These are phyloP conservation scores for Steinernema hermaphroditum DNA, from an alignment of 2,888 invertebrate species.

Conservation along the genomic window DNA sequence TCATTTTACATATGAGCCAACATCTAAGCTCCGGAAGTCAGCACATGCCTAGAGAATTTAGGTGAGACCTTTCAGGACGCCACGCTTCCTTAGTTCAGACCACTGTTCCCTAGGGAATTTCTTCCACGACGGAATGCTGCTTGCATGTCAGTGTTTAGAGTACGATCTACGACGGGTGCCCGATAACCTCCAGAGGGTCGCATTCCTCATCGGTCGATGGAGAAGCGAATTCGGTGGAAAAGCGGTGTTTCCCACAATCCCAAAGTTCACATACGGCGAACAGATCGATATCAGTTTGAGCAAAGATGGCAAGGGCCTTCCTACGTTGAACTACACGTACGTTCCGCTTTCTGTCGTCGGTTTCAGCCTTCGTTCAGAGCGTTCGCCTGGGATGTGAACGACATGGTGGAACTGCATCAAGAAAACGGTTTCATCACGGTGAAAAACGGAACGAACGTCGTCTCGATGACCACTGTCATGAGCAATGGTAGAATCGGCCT, in stretches of 20 bases:
- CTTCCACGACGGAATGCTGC: too few species aligned
- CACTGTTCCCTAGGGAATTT: too few species aligned
- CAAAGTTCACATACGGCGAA: slow-evolving; percentile 66
- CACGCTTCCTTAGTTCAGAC: too few species aligned
- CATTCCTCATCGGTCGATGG: slow-evolving; percentile 66
- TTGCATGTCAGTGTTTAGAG: slow-evolving; percentile 45
- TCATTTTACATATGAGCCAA: too few species aligned
- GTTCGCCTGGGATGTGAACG: slow-evolving; percentile 66
- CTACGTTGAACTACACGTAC: slow-evolving; percentile 63
- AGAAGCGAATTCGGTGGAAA: slow-evolving; percentile 62
- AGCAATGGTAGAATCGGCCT: slow-evolving; percentile 55
- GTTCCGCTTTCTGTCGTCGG: too few species aligned
- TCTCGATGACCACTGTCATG: slow-evolving; percentile 63
- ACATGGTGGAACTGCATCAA: slow-evolving; percentile 61
- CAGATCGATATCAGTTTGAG: slow-evolving; percentile 60
- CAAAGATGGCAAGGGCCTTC: slow-evolving; percentile 36
- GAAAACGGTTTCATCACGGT: slow-evolving; percentile 65
- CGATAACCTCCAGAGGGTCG: slow-evolving; percentile 52
- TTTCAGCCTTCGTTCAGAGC: too few species aligned
- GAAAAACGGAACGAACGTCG: slow-evolving; percentile 47
- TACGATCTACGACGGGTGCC: slow-evolving; percentile 60
- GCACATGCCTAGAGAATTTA: too few species aligned
- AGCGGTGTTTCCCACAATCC: slow-evolving; percentile 66
- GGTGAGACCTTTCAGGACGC: too few species aligned
- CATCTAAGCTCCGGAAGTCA: too few species aligned